Evolutionary conservation across 2,113 vertebrate species (phyloP).

Genomic region (Trogon melanurus): DNA sequence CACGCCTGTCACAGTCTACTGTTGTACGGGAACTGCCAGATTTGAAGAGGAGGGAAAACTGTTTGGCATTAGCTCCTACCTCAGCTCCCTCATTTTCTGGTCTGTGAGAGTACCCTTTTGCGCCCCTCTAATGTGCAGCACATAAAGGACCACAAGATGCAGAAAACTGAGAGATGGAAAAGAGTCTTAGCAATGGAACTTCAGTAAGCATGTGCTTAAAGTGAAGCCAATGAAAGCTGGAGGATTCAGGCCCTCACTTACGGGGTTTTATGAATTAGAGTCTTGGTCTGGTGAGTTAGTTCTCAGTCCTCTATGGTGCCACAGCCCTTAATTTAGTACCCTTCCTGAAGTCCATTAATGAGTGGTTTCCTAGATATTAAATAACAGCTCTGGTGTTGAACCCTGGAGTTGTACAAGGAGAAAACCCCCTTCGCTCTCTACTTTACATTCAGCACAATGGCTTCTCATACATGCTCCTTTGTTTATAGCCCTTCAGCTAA

Average conservation of each 20-base stretch:
- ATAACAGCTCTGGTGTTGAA: background rate
- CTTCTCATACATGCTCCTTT: background rate
- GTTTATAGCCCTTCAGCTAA: constrained; percentile 8
- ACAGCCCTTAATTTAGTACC: background rate
- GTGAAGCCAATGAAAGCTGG: background rate
- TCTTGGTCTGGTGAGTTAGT: background rate
- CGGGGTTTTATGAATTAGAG: background rate
- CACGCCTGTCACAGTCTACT: background rate
- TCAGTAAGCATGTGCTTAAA: background rate
- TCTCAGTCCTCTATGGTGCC: background rate
- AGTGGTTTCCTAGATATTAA: background rate
- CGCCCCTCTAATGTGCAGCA: background rate
- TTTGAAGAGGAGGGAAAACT: background rate
- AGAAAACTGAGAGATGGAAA: background rate
- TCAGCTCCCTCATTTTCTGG: background rate
- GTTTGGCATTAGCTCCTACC: background rate
- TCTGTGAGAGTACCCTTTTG: background rate
- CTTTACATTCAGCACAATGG: background rate
- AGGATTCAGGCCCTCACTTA: background rate
- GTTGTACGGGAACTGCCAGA: background rate
- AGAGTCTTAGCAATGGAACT: background rate
- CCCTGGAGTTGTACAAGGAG: background rate
- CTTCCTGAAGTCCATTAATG: background rate
- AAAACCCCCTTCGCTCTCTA: background rate
- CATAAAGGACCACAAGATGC: fast-evolving